Percentiles rank a stretch among this genome's conserved stretches.
These are phyloP conservation scores for Pipistrellus pipistrellus DNA, from an alignment of 2,797 vertebrate genomes.

Conservation along the genomic window DNA sequence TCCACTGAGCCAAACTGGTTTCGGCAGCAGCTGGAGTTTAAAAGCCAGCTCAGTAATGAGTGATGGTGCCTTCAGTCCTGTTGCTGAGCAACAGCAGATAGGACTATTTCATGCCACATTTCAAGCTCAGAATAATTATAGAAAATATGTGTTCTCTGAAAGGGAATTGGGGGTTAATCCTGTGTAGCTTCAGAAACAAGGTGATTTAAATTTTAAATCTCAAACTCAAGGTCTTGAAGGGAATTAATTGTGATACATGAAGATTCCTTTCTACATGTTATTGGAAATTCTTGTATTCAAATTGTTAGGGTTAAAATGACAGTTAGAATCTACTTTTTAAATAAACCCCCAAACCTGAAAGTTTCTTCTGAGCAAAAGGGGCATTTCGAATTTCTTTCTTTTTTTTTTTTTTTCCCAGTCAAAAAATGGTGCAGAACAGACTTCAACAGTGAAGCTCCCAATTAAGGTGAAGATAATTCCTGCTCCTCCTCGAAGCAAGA, in stretches of 20 bases:
- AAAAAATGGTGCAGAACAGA: conserved; percentile 94
- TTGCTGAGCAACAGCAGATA: neutral
- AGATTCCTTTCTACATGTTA: neutral
- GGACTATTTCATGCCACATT: neutral
- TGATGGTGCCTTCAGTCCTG: neutral
- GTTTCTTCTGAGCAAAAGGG: neutral
- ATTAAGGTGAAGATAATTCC: conserved; percentile 98
- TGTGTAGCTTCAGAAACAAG: neutral
- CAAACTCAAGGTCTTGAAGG: neutral
- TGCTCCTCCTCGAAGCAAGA: conserved; percentile 97
- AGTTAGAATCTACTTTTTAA: neutral
- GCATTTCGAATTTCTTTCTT: conserved; percentile 42
- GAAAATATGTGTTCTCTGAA: neutral
- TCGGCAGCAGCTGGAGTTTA: neutral
- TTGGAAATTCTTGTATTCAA: neutral
- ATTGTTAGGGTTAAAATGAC: neutral
- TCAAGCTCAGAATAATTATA: neutral
- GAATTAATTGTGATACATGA: neutral
- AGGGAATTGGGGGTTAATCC: neutral
- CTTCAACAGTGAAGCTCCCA: conserved; percentile 97
- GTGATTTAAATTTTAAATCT: neutral
- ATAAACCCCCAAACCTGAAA: neutral
- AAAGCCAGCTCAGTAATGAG: neutral
- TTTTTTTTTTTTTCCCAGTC: conserved; percentile 88
- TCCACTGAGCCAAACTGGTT: too few species aligned